Evolutionary conservation across 1,140 invertebrate genomes (phyloP).

Genomic region (Euborellia annulipes): DNA sequence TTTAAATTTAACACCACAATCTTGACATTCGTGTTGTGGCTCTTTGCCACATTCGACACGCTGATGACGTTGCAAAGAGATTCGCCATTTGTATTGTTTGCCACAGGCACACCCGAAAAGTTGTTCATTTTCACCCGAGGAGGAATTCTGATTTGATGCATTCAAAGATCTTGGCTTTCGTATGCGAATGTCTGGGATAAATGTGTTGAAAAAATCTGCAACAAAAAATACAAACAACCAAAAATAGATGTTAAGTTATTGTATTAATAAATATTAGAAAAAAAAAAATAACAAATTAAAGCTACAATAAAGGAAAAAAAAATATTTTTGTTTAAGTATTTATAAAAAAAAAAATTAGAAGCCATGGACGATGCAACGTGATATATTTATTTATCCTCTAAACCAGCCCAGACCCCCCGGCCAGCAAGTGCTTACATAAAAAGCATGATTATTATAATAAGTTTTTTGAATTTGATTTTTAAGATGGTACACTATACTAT

Average conservation of each 20-base stretch:
- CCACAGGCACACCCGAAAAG: conserved; percentile 21
- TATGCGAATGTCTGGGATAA: neutral
- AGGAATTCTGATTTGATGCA: conserved; percentile 25
- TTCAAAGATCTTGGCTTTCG: conserved; percentile 16
- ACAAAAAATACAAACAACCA: conserved; percentile 5
- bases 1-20: conserved; percentile 19
- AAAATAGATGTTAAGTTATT: neutral
- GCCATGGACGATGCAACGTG: no score
- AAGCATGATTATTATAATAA: no score
- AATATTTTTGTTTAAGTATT: no score
- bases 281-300: no score
- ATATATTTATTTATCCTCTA: no score
- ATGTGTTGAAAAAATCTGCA: conserved; percentile 11
- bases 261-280: neutral
- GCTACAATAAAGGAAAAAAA: no score
- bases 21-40: conserved; percentile 29
- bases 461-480: no score
- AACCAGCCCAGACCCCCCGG: no score
- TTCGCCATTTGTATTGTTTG: conserved; percentile 32
- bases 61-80: conserved; percentile 32
- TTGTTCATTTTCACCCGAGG: conserved; percentile 14
- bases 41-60: conserved; percentile 38
- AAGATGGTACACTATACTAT: no score
- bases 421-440: no score
- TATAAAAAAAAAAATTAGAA: no score